Evolutionary conservation across 1,140 invertebrate species (phyloP), one percentile per base, ranked within the genome.

Genomic region (Hypsibius dujardini): DNA sequence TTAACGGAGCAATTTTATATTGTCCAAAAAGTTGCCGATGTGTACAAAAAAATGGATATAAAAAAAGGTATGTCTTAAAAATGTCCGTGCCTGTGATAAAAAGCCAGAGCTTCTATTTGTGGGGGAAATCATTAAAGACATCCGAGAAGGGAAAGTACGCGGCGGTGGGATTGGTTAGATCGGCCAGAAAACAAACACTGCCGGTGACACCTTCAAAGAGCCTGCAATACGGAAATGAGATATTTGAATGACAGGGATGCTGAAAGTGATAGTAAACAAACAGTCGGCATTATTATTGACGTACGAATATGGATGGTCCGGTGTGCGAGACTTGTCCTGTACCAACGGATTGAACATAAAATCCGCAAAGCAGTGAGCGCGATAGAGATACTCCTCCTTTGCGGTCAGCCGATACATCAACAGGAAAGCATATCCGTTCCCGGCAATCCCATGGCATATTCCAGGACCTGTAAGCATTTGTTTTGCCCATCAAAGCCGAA

Each of bases 161-260:
- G 74, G 85, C 81, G 45, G 86, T 79, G 3, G 90, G 89, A 62
- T 85, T 78, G 1, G 87, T 76, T 0, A 94, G 77, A 81, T 94
- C 90, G 3, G 83, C 80, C 47, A 93, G 78, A 76, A 84, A 94
- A 75, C 89, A 92, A 14, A 87, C 85, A 42, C 89, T 88, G 2
- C 91, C 91, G 62, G 90, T 88, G 69, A 86, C 82, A 1, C 91
- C 91, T 80, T 94, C 90, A 79, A 87, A 93, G 50, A 93, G 81
- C 76, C 87, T 90, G 74, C 12, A 45, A 67, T 15, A 12, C 28
- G 28, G 28, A 28, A 28, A 28, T 28, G 28, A 28, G 28, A 28
- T 28, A 28, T 28, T 28, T 28, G 28, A 28, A 28, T 28, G 28
- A 28, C 28, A 28, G 28, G 28, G 28, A 28, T 28, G 28, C 28